Conservation (phyloP, 2,888 invertebrate species). For the Flexamia atlantica region DNA sequence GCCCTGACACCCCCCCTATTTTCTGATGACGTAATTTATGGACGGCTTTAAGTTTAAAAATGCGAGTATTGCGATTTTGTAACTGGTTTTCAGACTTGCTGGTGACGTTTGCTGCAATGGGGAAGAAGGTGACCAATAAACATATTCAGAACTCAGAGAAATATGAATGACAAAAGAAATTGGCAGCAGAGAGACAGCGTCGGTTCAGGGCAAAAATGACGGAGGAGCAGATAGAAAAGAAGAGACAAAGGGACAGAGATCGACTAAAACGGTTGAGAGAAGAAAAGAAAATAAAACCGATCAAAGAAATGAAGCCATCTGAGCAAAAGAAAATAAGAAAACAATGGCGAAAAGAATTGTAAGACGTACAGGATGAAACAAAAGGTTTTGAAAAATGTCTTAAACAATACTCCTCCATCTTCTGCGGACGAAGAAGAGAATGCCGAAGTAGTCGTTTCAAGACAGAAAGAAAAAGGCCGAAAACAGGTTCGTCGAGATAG, state of each 20-base stretch:
- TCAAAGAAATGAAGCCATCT: neutral
- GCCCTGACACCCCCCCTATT: no score
- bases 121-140: slow-evolving; percentile 34
- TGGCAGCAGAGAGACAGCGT: slow-evolving; percentile 48
- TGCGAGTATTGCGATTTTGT: slow-evolving; percentile 7
- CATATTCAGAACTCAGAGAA: slow-evolving; percentile 33
- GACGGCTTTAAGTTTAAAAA: no score
- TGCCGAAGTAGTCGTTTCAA: neutral
- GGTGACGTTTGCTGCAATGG: slow-evolving; percentile 30
- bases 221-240: slow-evolving; percentile 41
- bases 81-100: neutral
- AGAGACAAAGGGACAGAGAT: slow-evolving; percentile 43
- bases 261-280: slow-evolving; percentile 24
- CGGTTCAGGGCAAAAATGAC: slow-evolving; percentile 39
- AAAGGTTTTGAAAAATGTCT: slow-evolving; percentile 14
- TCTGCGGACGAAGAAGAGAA: slow-evolving; percentile 6
- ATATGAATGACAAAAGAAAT: slow-evolving; percentile 48
- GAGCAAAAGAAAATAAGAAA: slow-evolving; percentile 6
- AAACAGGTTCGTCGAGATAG: slow-evolving; percentile 26
- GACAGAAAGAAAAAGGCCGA: neutral
- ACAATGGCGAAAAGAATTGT: slow-evolving; percentile 37
- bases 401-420: neutral
- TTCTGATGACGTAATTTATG: no score
- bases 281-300: slow-evolving; percentile 45
- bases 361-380: neutral